phyloP scores from a whole-genome alignment of 1,140 invertebrate genomes.

The Cyrtorhinus lividipennis region DNA sequence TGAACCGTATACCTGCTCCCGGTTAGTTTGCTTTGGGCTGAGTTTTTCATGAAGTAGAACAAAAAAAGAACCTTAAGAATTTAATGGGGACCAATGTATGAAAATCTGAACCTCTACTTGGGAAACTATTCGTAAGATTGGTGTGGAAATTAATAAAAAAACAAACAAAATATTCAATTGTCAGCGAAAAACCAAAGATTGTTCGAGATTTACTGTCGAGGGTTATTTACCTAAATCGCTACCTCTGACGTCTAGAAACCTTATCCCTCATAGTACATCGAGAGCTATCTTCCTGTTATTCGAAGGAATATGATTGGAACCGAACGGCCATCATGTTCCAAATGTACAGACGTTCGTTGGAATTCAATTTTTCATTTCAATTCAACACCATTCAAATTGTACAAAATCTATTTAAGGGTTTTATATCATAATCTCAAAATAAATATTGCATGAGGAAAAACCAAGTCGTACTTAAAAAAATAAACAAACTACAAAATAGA shows the following conservation, averaged over 20 bases:
- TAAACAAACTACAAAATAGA: not conserved
- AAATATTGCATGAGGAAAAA: not conserved
- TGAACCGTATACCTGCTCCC: conserved; percentile 14
- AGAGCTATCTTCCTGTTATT: too few relatives aligned
- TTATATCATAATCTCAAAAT: not conserved
- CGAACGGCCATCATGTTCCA: too few relatives aligned
- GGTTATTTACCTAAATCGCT: too few relatives aligned
- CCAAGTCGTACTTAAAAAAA: not conserved
- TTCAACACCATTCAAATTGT: not conserved
- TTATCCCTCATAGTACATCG: too few relatives aligned
- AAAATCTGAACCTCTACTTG: conserved; percentile 6
- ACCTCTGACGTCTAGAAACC: too few relatives aligned
- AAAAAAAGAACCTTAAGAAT: conserved; percentile 14
- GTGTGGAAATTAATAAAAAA: not conserved
- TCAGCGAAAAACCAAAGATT: too few relatives aligned
- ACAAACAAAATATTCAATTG: not conserved
- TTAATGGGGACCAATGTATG: conserved; percentile 20
- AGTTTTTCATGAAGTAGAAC: conserved; percentile 6
- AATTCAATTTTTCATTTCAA: too few relatives aligned
- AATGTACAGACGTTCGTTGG: too few relatives aligned
- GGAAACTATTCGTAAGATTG: not conserved
- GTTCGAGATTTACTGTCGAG: too few relatives aligned
- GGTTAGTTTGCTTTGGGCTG: conserved; percentile 12
- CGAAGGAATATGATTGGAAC: too few relatives aligned
- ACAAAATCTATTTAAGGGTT: not conserved